A percentile compares a stretch with the other conserved stretches of the same genome.
These are phyloP conservation scores for Lycaon pictus DNA, from an alignment of 2,113 vertebrate genomes.

Conservation along the genomic window DNA sequence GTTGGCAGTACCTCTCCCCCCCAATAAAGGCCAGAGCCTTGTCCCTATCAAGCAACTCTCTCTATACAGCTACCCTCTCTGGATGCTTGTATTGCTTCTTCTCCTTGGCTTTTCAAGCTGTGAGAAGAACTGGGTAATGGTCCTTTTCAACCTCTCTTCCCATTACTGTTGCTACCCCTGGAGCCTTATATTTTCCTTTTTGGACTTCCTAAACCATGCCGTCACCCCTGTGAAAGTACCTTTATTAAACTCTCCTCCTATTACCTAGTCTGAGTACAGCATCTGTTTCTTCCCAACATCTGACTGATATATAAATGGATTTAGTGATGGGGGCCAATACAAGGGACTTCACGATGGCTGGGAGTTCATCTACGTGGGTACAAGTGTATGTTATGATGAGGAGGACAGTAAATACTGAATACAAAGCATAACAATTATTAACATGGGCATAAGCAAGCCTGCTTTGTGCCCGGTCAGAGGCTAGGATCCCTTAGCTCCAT, in stretches of 20 bases:
- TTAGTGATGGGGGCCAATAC: rapidly evolving
- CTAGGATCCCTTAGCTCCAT: background rate
- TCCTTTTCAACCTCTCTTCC: background rate
- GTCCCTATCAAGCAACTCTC: background rate
- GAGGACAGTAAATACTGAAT: background rate
- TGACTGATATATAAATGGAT: background rate
- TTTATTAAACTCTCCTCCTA: background rate
- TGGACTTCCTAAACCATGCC: background rate
- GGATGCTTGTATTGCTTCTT: background rate
- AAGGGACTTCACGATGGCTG: background rate
- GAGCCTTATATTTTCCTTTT: background rate
- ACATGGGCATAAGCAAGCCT: background rate
- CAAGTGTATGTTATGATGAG: background rate
- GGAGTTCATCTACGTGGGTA: background rate
- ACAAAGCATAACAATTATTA: background rate
- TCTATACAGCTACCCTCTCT: no score
- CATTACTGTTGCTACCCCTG: background rate
- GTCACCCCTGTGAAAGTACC: background rate
- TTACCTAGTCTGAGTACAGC: rapidly evolving
- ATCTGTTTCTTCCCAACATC: background rate
- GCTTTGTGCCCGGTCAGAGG: background rate
- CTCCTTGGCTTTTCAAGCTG: background rate
- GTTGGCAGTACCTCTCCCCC: background rate
- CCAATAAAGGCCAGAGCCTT: background rate
- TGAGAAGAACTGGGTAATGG: background rate